These are phyloP conservation scores for Diadema setosum DNA, from an alignment of 35 echinoderm and acorn worm genomes.

Conservation along the genomic window DNA sequence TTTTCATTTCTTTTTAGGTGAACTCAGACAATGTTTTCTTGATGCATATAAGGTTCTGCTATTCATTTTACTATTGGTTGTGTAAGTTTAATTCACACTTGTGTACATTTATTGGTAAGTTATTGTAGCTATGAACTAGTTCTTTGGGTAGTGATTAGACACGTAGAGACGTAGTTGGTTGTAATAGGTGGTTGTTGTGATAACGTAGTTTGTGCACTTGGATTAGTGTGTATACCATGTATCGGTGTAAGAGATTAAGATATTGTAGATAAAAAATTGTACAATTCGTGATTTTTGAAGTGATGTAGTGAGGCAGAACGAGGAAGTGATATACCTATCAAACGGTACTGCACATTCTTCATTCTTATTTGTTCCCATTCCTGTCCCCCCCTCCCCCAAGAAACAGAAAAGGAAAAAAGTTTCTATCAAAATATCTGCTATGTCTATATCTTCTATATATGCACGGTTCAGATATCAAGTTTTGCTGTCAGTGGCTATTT, in stretches of 20 bases:
- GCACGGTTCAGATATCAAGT: constrained; percentile 3
- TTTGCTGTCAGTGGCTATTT: not conserved
- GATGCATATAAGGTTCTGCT: not conserved
- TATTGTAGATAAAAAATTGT: constrained; percentile 3
- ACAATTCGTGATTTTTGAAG: constrained; percentile 26
- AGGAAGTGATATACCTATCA: too few species aligned
- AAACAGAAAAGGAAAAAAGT: not conserved
- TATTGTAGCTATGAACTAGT: constrained; percentile 21
- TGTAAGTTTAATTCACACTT: constrained; percentile 10
- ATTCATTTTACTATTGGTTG: constrained; percentile 23
- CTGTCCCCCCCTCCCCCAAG: not conserved
- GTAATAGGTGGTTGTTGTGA: constrained; percentile 3
- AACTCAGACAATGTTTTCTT: not conserved
- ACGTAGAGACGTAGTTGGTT: not conserved
- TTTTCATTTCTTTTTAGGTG: not conserved
- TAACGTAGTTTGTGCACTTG: constrained; percentile 7
- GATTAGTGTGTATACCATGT: not conserved
- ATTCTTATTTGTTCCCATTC: not conserved
- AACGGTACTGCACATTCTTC: too few species aligned
- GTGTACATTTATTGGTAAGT: constrained; percentile 22
- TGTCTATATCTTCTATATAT: constrained; percentile 30
- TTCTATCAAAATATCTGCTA: not conserved
- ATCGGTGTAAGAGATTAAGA: constrained; percentile 1
- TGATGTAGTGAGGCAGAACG: not conserved
- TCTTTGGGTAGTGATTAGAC: not conserved